phyloP scores from a whole-genome alignment of 2,888 invertebrate species.

The Acholoe squamosa region DNA sequence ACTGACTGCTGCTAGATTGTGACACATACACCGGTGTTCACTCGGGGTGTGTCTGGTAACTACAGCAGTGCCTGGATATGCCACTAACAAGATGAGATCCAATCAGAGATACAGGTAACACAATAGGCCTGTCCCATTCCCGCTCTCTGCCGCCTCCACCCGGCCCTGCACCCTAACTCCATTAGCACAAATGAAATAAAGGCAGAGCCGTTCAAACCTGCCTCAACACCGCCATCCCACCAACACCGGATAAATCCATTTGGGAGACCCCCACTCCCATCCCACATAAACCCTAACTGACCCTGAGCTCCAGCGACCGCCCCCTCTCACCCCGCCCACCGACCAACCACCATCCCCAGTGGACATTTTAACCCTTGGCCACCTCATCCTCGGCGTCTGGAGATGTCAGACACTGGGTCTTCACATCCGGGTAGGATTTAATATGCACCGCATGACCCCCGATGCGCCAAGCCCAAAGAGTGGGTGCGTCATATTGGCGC shows the following conservation, averaged over 20 bases:
- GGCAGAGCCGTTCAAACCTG: not conserved
- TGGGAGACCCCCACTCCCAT: not conserved
- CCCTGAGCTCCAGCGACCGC: too few relatives aligned
- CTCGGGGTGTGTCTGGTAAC: not conserved
- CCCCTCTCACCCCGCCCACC: not conserved
- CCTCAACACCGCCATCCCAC: not conserved
- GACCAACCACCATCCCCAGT: not conserved
- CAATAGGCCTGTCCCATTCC: not conserved
- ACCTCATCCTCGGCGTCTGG: too few relatives aligned
- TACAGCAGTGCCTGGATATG: not conserved
- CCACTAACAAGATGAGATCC: not conserved
- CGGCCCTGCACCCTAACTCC: not conserved
- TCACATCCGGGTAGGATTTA: too few relatives aligned
- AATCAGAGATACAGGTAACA: constrained; percentile 24
- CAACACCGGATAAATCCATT: constrained; percentile 4
- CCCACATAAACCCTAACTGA: too few relatives aligned
- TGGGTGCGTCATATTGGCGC: too few relatives aligned
- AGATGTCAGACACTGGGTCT: too few relatives aligned
- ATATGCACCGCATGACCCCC: too few relatives aligned
- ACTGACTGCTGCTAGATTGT: too few relatives aligned
- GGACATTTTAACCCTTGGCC: not conserved
- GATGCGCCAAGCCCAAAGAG: too few relatives aligned
- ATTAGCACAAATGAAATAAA: constrained; percentile 23
- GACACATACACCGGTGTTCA: too few relatives aligned
- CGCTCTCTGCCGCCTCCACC: not conserved